These are phyloP conservation scores for Hippasteria phrygiana DNA, from an alignment of 53 echinoderm and acorn worm genomes.

Conservation along the genomic window DNA sequence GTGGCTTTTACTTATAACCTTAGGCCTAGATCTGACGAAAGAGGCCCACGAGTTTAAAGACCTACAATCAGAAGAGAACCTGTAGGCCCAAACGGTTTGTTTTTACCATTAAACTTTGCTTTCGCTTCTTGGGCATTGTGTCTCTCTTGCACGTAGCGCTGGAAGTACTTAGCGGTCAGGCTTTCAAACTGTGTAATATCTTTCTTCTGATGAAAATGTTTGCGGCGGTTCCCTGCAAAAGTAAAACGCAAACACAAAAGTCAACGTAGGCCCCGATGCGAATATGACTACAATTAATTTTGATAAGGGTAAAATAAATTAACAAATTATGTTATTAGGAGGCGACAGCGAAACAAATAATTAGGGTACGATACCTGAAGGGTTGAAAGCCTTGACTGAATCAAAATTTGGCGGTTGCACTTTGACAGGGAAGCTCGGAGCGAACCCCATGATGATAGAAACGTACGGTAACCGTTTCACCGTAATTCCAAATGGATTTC, in stretches of 20 bases:
- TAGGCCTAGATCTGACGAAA: no score
- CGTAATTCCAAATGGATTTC: background rate
- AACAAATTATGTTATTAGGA: no score
- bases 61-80: no score
- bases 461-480: no score
- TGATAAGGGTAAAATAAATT: no score
- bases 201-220: constrained; percentile 5
- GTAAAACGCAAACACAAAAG: background rate
- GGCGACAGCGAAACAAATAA: background rate
- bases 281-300: no score
- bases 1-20: no score
- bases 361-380: constrained; percentile 7
- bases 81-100: background rate
- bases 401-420: constrained; percentile 49
- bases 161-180: constrained; percentile 76
- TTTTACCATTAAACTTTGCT: constrained; percentile 67
- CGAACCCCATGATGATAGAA: constrained; percentile 46
- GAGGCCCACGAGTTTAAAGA: no score
- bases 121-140: constrained; percentile 68
- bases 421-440: constrained; percentile 55
- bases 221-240: constrained; percentile 12
- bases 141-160: constrained; percentile 62
- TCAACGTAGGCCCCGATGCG: no score
- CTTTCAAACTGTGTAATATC: constrained; percentile 65
- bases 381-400: background rate